Base-by-base conservation (phyloP, 2,113 vertebrate genomes). In the Brevimyrus niger region DNA sequence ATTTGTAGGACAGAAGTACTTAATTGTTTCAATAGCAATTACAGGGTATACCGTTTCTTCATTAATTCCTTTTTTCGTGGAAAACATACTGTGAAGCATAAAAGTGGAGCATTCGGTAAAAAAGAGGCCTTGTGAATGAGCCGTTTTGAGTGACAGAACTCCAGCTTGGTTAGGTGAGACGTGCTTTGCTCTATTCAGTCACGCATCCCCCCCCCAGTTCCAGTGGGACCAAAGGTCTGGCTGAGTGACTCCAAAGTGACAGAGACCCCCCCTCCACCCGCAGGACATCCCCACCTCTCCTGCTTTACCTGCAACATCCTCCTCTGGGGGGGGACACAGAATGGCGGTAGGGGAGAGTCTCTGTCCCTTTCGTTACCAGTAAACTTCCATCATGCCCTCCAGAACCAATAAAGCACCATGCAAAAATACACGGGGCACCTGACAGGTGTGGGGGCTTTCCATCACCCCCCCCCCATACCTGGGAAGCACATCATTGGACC, bases 1-100 rank as follows among this genome's bases (percentile, higher is more conserved):
- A 96, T 96, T 96, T 96, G 95, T 96, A 95, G 94, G 94, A 96
- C 95, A 95, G 96, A 96, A 96, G 96, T 95, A 95, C 95, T 96
- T 96, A 96, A 96, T 96, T 96, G 95, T 96, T 96, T 93, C 93
- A 95, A 94, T 93, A 93, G 95, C 95, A 96, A 96, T 96, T 96
- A 96, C 92, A 92, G 95, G 94, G 93, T 94, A 95, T 95, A 95
- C 95, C 94, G 95, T 94, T 95, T 96, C 95, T 96, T 96, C 95
- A 96, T 96, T 95, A 96, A 96, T 96, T 95, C 95, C 93, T 93
- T 95, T 95, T 87, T 90, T 86, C 87, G 91, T 93, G 93, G 90
- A 93, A 92, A 93, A 93, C 93, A 94, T 94, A 94, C 92, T 91
- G 93, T 90, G 90, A 91, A 93, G 91, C 91, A 92, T 53, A 93